Evolutionary conservation across 2,888 invertebrate genomes (phyloP), one percentile per base, ranked within the genome.

Genomic region (Andrena marginata): DNA sequence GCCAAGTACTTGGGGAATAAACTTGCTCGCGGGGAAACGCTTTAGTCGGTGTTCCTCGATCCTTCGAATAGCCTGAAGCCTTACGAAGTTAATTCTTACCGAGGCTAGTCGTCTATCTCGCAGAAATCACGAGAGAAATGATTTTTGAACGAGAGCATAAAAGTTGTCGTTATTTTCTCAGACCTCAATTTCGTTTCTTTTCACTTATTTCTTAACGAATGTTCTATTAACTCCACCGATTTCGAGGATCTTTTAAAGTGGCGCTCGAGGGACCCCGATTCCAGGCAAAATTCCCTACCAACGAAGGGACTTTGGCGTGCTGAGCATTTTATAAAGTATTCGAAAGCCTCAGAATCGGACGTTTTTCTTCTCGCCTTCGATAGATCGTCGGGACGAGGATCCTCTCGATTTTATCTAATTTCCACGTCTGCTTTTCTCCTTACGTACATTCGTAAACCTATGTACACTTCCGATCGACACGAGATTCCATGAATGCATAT

Each of bases 341-440:
- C 35, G 48, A 72, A 76, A 85, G 72, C 51, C 68, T 77, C 48
- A 65, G 70, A 73, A 87, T 83, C 77, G 85, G 76, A 81, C 81
- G 87, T 80, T 83, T 83, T 78, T 64, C 69, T 59, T 73, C 79
- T 78, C 56, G 35, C 23, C 51, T 82, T 81, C 51, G 54, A 67
- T 71, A 63, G 59, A 31, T 64, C 67, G 35, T 56, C 48, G 54
- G 51, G 20, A 48, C 42, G 60, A 67, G 48, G 26, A 29, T 10
- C 49, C 10, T 65, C 23, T 29, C 35, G 2, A 31, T 10, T 13
- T 20, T 54, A 20, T 31, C 20, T 62, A 29, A 33, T 54, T 54
- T 26, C 48, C 42, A 26, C 63, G 35, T 65, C 51, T 10, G 56
- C 63, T 20, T 10, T 49, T 59, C 63, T 6, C 16, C 26, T 33